Evolutionary conservation across 2,888 invertebrate genomes (phyloP).

Genomic region (Rhamnusium bicolor): DNA sequence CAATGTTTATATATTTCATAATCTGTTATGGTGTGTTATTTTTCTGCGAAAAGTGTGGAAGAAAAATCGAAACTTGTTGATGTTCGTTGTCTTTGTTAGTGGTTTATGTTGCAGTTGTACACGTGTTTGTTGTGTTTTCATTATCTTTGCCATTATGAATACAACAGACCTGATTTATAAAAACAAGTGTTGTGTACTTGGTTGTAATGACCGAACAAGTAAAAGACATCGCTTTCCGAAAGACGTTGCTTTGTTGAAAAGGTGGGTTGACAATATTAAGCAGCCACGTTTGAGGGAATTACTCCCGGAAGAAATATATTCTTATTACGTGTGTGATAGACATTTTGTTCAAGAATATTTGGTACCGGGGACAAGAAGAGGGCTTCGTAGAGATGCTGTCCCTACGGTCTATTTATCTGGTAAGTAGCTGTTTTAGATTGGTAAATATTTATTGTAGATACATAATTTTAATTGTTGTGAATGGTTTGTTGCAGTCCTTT

Average conservation of each 20-base stretch:
- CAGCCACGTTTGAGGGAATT: conserved; percentile 2
- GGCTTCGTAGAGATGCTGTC: conserved; percentile 4
- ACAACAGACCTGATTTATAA: not conserved
- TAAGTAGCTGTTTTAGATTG: conserved; percentile 11
- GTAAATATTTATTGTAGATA: not conserved
- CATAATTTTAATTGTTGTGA: conserved; percentile 4
- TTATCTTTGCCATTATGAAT: no score
- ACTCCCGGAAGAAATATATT: conserved; percentile 1
- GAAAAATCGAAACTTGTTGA: no score
- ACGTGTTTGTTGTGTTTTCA: no score
- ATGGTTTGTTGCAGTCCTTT: conserved; percentile 1
- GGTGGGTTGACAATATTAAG: conserved; percentile 22
- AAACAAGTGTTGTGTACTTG: conserved; percentile 27
- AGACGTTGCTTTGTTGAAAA: conserved; percentile 21
- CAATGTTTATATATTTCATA: not conserved
- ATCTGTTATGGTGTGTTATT: not conserved
- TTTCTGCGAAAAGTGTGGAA: no score
- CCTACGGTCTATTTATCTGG: conserved; percentile 9
- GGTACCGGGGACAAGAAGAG: conserved; percentile 17
- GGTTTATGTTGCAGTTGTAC: no score
- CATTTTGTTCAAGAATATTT: conserved; percentile 5
- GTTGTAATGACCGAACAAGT: conserved; percentile 19
- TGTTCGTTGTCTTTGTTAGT: not conserved
- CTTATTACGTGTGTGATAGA: not conserved
- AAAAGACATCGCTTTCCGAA: conserved; percentile 35